Evolutionary conservation across 2,113 vertebrate species (phyloP), one percentile per base, ranked within the genome.

Genomic region (Pleuronectes platessa): DNA sequence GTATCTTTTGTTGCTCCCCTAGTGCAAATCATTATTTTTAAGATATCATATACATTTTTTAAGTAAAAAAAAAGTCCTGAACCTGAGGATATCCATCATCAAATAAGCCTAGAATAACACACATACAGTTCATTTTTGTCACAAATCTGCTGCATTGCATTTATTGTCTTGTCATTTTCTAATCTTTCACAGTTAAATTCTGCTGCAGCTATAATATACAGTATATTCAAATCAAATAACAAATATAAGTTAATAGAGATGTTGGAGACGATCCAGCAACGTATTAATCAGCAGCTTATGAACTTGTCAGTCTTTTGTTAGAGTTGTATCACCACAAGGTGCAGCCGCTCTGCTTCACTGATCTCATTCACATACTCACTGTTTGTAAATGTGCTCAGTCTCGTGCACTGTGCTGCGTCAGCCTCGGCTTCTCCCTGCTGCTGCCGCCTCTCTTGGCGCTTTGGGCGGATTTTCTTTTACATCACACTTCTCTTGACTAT

Each of bases 401-500:
- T 51, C 40, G 40, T 42, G 40, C 40, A 54, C 18, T 1, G 59
- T 53, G 27, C 60, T 70, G 56, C 6, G 13, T 59, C 68, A 23
- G 63, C 20, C 54, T 66, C 60, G 65, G 53, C 61, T 70, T 64
- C 40, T 13, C 40, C 40, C 40, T 12, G 10, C 40, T 12, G 10
- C 40, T 42, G 31, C 56, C 1, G 4, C 58, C 40, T 70, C 37
- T 78, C 69, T 56, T 60, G 18, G 15, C 42, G 59, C 56, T 55
- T 74, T 31, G 14, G 76, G 54, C 53, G 68, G 55, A 65, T 77
- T 60, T 59, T 70, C 51, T 70, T 18, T 45, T 42, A 59, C 63
- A 31, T 68, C 62, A 53, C 45, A 66, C 55, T 58, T 71, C 40
- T 69, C 53, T 58, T 76, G 55, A 66, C 42, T 31, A 14, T 37